Base-by-base conservation (phyloP, 2,888 invertebrate species). In the Ophion ellenae region DNA sequence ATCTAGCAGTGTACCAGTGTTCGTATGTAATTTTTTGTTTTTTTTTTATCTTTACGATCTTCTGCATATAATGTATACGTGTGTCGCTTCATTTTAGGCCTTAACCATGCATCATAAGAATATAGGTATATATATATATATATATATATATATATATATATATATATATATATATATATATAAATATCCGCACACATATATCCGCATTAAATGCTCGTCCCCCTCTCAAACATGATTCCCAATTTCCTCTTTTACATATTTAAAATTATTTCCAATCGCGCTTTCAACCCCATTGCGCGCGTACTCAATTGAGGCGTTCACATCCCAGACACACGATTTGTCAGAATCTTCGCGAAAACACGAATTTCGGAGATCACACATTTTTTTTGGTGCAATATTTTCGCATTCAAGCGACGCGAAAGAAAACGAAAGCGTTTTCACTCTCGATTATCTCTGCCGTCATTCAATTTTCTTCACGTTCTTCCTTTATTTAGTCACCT, bases 21-120 rank as follows among this genome's bases (percentile, higher is more conserved):
- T 81, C 83, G 77, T 81, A 85, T 74, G 76, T 85, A 40, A 71
- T 70, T 61, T 80, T 83, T 70, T 78, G 73, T 81, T 70, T 61
- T 69, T 47, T 20, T 83, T 84, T 87, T 80, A 45, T 79, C 59
- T 81, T 81, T 67, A 61, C 45, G 36, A 77, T 71, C 71, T 80
- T 69, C 67, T 66, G 83, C 75, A 59, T 83, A 80, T 85, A 77
- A 85, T 87, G 86, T 87, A 86, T 86, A 86, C 83, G 83, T 83
- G 85, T 85, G 86, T 86, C 77, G 81, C 83, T 85, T 85, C 81
- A 82, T 82, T 89, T 90, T 91, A 91, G 91, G 90, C 90, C 90
- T 91, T 90, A 90, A 89, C 87, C 89, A 90, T 89, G 89, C 88
- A 89, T 90, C 90, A 88, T 90, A 90, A 88, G 88, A 90, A 90